phyloP scores from a whole-genome alignment of 2,113 vertebrate species.

The Nothoprocta pentlandii region DNA sequence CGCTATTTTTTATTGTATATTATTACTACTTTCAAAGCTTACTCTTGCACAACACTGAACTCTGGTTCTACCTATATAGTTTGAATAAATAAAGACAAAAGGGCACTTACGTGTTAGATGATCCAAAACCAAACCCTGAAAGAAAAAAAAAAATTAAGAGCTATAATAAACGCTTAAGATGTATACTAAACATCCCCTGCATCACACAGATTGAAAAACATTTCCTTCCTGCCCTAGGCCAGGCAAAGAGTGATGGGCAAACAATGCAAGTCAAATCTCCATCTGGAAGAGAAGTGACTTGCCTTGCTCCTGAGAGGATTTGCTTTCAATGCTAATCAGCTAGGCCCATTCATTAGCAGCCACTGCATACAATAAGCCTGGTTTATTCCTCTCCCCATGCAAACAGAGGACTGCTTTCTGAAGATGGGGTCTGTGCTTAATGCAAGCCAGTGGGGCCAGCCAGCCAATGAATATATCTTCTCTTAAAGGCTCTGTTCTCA shows the following conservation, averaged over 20 bases:
- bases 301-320: constrained; percentile 10
- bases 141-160: constrained; percentile 35
- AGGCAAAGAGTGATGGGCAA: not conserved
- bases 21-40: not conserved
- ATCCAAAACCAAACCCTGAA: constrained; percentile 82
- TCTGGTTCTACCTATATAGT: not conserved
- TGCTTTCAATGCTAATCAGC: constrained; percentile 51
- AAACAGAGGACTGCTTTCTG: not conserved
- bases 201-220: not conserved
- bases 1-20: not conserved
- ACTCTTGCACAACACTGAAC: not conserved
- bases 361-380: not conserved
- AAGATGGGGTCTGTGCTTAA: not conserved
- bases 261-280: constrained; percentile 54
- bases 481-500: not conserved
- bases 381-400: not conserved
- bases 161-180: not conserved
- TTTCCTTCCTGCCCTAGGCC: constrained; percentile 20
- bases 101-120: constrained; percentile 80
- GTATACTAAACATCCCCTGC: not conserved
- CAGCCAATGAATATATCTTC: not conserved
- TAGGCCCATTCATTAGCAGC: not conserved
- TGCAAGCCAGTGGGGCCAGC: not conserved
- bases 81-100: not conserved
- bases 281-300: constrained; percentile 50